Evolutionary conservation across 2,888 invertebrate species (phyloP).

Genomic region (Lycia hirtaria): DNA sequence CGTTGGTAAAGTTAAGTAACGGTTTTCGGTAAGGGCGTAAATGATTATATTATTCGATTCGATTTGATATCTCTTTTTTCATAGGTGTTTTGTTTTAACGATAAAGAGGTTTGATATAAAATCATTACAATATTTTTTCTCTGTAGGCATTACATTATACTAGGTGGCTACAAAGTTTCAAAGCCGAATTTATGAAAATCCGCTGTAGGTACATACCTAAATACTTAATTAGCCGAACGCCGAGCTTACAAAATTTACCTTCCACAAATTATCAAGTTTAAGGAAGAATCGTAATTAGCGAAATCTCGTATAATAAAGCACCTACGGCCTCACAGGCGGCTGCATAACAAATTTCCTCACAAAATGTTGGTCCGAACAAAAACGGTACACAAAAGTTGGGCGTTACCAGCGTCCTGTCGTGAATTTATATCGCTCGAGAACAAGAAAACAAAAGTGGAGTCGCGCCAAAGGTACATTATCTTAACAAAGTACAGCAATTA

Average conservation of each 20-base stretch:
- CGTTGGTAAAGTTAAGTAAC: too few relatives aligned
- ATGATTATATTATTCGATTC: too few relatives aligned
- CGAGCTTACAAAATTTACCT: conserved; percentile 19
- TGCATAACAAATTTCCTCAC: conserved; percentile 76
- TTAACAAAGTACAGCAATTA: conserved; percentile 86
- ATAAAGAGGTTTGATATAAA: too few relatives aligned
- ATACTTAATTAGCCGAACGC: conserved; percentile 24
- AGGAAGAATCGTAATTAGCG: conserved; percentile 38
- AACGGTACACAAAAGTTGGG: conserved; percentile 80
- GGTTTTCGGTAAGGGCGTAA: too few relatives aligned
- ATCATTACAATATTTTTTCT: too few relatives aligned
- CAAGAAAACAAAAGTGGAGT: conserved; percentile 85
- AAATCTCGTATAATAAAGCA: conserved; percentile 57
- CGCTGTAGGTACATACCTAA: conserved; percentile 15
- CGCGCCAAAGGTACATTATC: conserved; percentile 85
- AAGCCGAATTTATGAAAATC: conserved; percentile 7
- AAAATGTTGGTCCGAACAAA: conserved; percentile 76
- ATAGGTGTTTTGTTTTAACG: too few relatives aligned
- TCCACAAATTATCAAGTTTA: conserved; percentile 34
- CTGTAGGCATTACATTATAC: too few relatives aligned
- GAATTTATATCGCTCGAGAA: conserved; percentile 81
- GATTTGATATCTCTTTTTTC: too few relatives aligned
- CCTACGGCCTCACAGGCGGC: conserved; percentile 64
- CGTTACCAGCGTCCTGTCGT: conserved; percentile 72
- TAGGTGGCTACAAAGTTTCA: neutral